Evolutionary conservation across 2,888 invertebrate genomes (phyloP), one percentile per base, ranked within the genome.

Genomic region (Pterobdella sp.): DNA sequence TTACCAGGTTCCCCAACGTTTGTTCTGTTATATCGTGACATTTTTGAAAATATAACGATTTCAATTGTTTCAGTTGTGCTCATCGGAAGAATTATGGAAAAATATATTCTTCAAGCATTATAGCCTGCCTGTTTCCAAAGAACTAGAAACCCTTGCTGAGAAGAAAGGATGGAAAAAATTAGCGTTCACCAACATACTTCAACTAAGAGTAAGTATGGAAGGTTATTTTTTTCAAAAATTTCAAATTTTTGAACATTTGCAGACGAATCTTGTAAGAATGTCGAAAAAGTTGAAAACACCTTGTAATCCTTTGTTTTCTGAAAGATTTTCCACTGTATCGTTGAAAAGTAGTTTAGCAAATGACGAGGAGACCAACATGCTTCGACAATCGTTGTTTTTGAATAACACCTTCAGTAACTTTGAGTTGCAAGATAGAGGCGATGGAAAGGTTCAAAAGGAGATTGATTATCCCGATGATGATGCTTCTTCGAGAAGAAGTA

Each of bases 11-110:
- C 14, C 7, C 31, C 26, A 29, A 10, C 26, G 63, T 22, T 63
- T 10, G 10, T 63, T 63, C 31, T 63, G 26, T 63, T 26, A 29
- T 14, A 29, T 63, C 14, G 10, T 18, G 10, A 7, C 10, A 26
- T 63, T 10, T 14, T 26, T 63, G 63, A 63, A 63, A 29, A 29
- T 63, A 29, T 7, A 63, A 26, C n/a, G 63, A 29, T 7, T 26
- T 10, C 26, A 34, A 34, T 22, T 3, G 2, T 34, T 65, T 29
- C 36, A 71, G 71, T 14, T 71, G 18, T 71, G 71, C 71, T 34
- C 60, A 14, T 7, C 49, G 22, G 60, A 71, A 71, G 37, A 60
- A 1, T 26, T 71, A 14, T 71, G 71, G 71, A 35, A 71, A 56
- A 31, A 63, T 26, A 22, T 71, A 1, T 71, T 71, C 36, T 63